These are phyloP conservation scores for Burhinus oedicnemus DNA, from an alignment of 2,113 vertebrate species.

Conservation along the genomic window DNA sequence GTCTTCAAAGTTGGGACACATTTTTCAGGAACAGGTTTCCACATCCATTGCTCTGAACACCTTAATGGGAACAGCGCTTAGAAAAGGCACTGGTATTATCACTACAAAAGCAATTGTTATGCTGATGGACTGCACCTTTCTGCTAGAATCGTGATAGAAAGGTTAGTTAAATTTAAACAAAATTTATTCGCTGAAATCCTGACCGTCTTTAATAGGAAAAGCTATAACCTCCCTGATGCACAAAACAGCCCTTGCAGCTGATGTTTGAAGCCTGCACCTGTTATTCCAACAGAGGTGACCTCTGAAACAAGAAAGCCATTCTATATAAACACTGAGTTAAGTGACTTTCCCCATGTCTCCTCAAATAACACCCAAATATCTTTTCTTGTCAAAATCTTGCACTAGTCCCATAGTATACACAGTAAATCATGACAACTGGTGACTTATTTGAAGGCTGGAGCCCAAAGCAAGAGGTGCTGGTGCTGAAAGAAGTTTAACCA, in stretches of 20 bases:
- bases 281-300: conserved; percentile 56
- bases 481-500: conserved; percentile 45
- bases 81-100: background rate
- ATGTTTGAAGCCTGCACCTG: conserved; percentile 42
- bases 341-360: conserved; percentile 47
- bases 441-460: conserved; percentile 51
- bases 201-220: background rate
- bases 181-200: conserved; percentile 11
- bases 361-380: conserved; percentile 62
- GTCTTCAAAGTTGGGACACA: background rate
- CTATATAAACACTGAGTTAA: conserved; percentile 54
- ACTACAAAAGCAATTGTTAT: background rate
- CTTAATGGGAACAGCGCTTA: background rate
- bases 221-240: background rate
- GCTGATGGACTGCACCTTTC: background rate
- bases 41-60: background rate
- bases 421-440: conserved; percentile 51
- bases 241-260: conserved; percentile 16
- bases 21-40: conserved; percentile 1
- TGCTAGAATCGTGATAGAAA: background rate
- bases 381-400: conserved; percentile 66
- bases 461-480: conserved; percentile 44
- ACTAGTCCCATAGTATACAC: conserved; percentile 27
- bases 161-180: conserved; percentile 19
- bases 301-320: conserved; percentile 54